These are phyloP conservation scores for Cistogaster globosa DNA, from an alignment of 2,888 invertebrate genomes.

Conservation along the genomic window DNA sequence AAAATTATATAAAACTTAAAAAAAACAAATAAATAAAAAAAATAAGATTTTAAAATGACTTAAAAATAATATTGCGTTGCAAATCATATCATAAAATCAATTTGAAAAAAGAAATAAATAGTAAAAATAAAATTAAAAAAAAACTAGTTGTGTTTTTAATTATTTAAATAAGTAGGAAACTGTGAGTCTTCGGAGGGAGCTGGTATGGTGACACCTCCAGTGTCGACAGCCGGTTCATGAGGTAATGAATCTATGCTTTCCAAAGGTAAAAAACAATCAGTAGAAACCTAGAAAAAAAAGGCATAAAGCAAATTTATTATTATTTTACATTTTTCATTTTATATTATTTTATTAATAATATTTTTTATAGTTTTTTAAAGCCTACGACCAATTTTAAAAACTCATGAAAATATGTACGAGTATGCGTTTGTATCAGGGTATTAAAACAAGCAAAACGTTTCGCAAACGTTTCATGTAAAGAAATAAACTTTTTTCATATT, in stretches of 20 bases:
- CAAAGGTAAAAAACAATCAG: slow-evolving; percentile 80
- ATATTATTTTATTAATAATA: too few relatives aligned
- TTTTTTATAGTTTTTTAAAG: too few relatives aligned
- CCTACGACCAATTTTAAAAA: too few relatives aligned
- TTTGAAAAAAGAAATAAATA: slow-evolving; percentile 70
- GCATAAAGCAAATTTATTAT: neutral
- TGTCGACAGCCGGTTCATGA: slow-evolving; percentile 80
- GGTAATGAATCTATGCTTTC: slow-evolving; percentile 81
- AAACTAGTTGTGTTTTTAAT: slow-evolving; percentile 63
- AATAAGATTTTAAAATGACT: slow-evolving; percentile 58
- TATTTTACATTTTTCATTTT: too few relatives aligned
- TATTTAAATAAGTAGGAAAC: slow-evolving; percentile 79
- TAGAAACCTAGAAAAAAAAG: slow-evolving; percentile 77
- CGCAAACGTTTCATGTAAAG: too few relatives aligned
- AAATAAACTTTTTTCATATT: too few relatives aligned
- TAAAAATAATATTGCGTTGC: slow-evolving; percentile 73
- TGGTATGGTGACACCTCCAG: slow-evolving; percentile 82
- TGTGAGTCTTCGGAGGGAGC: slow-evolving; percentile 81
- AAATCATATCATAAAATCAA: slow-evolving; percentile 76
- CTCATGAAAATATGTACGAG: too few relatives aligned
- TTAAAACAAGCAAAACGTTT: too few relatives aligned
- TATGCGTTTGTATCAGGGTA: too few relatives aligned
- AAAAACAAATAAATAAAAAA: slow-evolving; percentile 42
- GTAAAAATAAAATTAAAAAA: slow-evolving; percentile 70
- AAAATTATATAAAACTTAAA: slow-evolving; percentile 65